Percentiles rank a stretch among this genome's conserved stretches.
Conservation (phyloP, 2,797 vertebrate species). For the Yasuhikotakia modesta region DNA sequence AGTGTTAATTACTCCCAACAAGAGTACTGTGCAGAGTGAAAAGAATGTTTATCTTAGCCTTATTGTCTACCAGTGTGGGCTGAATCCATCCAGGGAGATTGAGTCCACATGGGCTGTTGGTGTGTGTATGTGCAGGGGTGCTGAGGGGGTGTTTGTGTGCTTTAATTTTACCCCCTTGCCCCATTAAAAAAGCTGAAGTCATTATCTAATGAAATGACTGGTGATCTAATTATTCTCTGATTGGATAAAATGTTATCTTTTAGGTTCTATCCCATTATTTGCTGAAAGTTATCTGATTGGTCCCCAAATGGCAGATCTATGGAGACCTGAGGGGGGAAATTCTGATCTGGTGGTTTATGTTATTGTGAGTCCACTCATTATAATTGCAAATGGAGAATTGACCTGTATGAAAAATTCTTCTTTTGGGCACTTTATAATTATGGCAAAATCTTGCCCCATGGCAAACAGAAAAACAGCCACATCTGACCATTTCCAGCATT, state of each 20-base stretch:
- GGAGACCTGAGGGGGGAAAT: conserved; percentile 16
- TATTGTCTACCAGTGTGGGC: conserved; percentile 54
- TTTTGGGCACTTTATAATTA: not conserved
- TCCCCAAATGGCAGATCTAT: conserved; percentile 22
- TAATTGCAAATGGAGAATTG: conserved; percentile 26
- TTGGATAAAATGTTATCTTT: conserved; percentile 69
- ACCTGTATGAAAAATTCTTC: conserved; percentile 7
- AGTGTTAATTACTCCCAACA: conserved; percentile 74
- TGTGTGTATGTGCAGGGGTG: conserved; percentile 43
- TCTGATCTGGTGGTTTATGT: conserved; percentile 7
- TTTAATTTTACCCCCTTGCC: conserved; percentile 32
- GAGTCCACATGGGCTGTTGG: conserved; percentile 53
- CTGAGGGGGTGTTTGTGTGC: conserved; percentile 21
- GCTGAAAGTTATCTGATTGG: conserved; percentile 45
- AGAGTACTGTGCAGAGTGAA: conserved; percentile 68
- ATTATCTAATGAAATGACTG: conserved; percentile 67
- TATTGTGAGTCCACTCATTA: not conserved
- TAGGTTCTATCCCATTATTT: conserved; percentile 49
- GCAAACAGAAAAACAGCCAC: conserved; percentile 9
- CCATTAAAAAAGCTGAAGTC: conserved; percentile 46
- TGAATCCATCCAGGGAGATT: conserved; percentile 51
- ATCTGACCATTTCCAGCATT: conserved; percentile 4
- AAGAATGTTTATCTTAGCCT: conserved; percentile 68
- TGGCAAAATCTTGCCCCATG: conserved; percentile 23
- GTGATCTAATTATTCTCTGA: conserved; percentile 78